Conservation (phyloP, 2,888 invertebrate species). For the Heteromurus nitidus region DNA sequence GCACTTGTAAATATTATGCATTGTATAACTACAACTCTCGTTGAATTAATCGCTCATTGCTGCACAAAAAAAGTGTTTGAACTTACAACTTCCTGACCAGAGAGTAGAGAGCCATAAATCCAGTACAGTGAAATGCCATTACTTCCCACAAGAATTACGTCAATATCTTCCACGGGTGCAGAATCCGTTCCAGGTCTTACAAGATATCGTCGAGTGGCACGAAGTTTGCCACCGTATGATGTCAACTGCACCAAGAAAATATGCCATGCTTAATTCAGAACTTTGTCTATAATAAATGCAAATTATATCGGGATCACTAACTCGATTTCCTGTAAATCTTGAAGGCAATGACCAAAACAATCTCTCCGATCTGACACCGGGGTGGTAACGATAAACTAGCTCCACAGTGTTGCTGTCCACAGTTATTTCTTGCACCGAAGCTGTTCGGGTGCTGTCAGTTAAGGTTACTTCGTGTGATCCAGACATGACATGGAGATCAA, state of each 20-base stretch:
- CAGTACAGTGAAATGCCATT: slow-evolving; percentile 86
- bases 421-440: slow-evolving; percentile 67
- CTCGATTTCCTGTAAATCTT: slow-evolving; percentile 80
- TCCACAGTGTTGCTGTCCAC: slow-evolving; percentile 64
- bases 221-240: slow-evolving; percentile 90
- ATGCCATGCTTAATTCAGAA: too few relatives aligned
- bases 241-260: slow-evolving; percentile 79
- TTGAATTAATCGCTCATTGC: too few relatives aligned
- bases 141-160: slow-evolving; percentile 86
- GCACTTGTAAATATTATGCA: too few relatives aligned
- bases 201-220: slow-evolving; percentile 84
- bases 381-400: slow-evolving; percentile 69
- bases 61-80: too few relatives aligned
- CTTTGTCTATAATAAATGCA: too few relatives aligned
- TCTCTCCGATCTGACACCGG: slow-evolving; percentile 76
- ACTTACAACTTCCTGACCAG: slow-evolving; percentile 81
- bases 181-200: slow-evolving; percentile 78
- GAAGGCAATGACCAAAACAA: slow-evolving; percentile 87
- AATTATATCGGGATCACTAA: slow-evolving; percentile 73
- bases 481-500: slow-evolving; percentile 63
- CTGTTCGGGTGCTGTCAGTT: slow-evolving; percentile 77
- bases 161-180: slow-evolving; percentile 82
- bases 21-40: too few relatives aligned
- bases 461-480: slow-evolving; percentile 80
- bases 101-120: slow-evolving; percentile 79